Conservation (phyloP, 2,113 vertebrate genomes). For the Propithecus coquereli region DNA sequence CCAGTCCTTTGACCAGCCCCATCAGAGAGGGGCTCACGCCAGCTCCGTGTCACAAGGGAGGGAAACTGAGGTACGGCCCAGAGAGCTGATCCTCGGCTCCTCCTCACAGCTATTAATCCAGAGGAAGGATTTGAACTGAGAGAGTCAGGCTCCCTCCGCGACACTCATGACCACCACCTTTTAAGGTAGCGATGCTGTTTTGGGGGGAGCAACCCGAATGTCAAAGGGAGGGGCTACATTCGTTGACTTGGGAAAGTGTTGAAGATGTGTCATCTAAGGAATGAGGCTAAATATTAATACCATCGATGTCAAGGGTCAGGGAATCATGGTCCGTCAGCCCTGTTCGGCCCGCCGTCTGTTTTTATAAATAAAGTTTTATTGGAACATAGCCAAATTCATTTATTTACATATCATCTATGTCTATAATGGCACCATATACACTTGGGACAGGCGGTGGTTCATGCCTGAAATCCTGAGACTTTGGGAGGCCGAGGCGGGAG, state of each 20-base stretch:
- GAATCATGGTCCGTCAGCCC: background rate
- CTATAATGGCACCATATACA: background rate
- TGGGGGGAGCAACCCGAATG: background rate
- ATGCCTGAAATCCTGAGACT: no score
- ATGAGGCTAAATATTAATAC: background rate
- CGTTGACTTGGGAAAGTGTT: background rate
- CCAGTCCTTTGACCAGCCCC: background rate
- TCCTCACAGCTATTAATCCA: background rate
- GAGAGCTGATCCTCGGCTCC: accelerated
- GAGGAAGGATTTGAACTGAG: background rate
- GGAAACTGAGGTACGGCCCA: background rate
- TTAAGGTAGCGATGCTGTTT: no score
- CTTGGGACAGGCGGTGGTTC: background rate
- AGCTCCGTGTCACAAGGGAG: background rate
- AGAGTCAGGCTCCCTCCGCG: background rate
- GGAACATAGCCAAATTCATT: background rate
- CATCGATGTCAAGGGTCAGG: background rate
- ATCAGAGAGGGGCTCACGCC: background rate
- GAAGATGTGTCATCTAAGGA: background rate
- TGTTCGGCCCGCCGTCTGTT: background rate
- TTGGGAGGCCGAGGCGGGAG: no score
- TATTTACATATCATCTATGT: background rate
- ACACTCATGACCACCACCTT: background rate
- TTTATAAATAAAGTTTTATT: background rate
- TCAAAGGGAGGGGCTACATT: background rate